Evolutionary conservation across 2,797 vertebrate species (phyloP), one percentile per base, ranked within the genome.

Genomic region (Poliocrania exsul): DNA sequence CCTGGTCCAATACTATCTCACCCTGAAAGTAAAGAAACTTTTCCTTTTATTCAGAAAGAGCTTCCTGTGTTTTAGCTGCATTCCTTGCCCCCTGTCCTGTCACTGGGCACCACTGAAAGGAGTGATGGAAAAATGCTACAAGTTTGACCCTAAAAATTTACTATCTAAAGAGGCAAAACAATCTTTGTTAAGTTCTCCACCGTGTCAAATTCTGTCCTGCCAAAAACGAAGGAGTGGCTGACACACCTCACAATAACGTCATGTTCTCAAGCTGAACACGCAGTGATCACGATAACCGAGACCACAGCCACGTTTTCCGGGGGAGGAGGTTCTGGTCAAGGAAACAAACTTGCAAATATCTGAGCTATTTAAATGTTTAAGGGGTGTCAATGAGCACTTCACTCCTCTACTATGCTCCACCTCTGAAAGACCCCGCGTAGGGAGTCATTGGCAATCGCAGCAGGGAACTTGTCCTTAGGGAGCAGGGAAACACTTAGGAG

Each of bases 331-430:
- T 54, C 56, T 13, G 53, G 37, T 70, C 38, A 38, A 91, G 70
- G 66, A 84, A 94, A 71, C 31, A 84, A 92, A 77, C 28, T 13
- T 9, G 47, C 74, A 94, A 91, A 46, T 80, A 92, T 40, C 40
- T 26, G 38, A 79, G 18, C 11, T 69, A 72, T 33, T 71, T 31
- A 50, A 77, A 69, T 4, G 25, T 37, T 42, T 38, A 54, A 57
- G 26, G 49, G 24, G 13, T 31, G 35, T 2, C 24, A 83, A 11
- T 2, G 3, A 26, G 16, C n/a, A 81, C 11, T 82, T 67, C 35
- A 19, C 16, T 56, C 10, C 28, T 49, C 33, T 19, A 26, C 17
- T 26, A 4, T 1, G 19, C 31, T 85, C 51, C 78, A 79, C 21
- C 65, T 69, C 54, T 42, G 62, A 80, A 57, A 33, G 7, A 24